phyloP scores from a whole-genome alignment of 2,888 invertebrate genomes.

The Amphipoea oculea region DNA sequence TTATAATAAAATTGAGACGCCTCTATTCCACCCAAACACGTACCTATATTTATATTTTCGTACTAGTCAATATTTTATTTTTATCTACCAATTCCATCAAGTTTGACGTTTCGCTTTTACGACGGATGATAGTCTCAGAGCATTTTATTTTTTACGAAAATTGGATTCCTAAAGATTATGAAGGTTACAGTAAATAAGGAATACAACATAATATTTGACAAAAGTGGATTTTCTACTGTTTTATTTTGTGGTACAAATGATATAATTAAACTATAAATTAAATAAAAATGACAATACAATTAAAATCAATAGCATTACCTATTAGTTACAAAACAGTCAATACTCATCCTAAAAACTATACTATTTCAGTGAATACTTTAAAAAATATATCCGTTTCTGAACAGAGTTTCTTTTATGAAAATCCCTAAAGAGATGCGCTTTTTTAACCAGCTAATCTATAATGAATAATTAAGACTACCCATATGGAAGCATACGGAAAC shows the following conservation, averaged over 20 bases:
- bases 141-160: background rate
- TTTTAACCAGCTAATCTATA: background rate
- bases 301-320: background rate
- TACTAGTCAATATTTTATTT: constrained; percentile 3
- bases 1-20: constrained; percentile 14
- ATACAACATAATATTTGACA: background rate
- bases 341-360: background rate
- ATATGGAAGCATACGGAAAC: no score
- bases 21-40: background rate
- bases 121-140: background rate
- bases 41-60: constrained; percentile 2
- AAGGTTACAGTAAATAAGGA: background rate
- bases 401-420: background rate
- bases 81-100: constrained; percentile 18
- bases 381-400: background rate
- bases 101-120: constrained; percentile 11
- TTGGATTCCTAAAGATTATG: background rate
- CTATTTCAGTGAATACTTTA: background rate
- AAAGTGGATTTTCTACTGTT: background rate
- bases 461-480: no score
- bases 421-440: background rate
- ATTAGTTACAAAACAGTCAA: background rate
- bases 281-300: background rate
- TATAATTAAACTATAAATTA: background rate
- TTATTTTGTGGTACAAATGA: background rate